phyloP scores from a whole-genome alignment of 2,888 invertebrate genomes.

The Cephalotes varians region DNA sequence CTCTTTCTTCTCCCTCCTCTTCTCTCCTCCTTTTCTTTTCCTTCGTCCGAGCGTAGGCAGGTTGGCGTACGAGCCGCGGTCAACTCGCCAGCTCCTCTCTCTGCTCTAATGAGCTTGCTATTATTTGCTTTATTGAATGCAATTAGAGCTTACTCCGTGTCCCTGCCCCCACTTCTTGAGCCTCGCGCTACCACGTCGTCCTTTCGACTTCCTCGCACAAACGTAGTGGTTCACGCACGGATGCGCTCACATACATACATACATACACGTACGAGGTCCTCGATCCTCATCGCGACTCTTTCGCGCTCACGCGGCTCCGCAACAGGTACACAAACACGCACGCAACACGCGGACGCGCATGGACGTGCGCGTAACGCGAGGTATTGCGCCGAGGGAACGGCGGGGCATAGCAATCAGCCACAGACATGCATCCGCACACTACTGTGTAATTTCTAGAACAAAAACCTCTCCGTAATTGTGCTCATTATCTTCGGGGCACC shows the following conservation, averaged over 20 bases:
- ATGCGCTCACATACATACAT: conserved; percentile 43
- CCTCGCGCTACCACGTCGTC: conserved; percentile 57
- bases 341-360: background rate
- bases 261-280: background rate
- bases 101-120: conserved; percentile 85
- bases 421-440: conserved; percentile 80
- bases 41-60: conserved; percentile 79
- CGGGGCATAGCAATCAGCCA: conserved; percentile 80
- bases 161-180: conserved; percentile 70
- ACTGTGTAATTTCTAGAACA: conserved; percentile 82
- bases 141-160: conserved; percentile 85
- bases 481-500: conserved; percentile 80
- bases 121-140: conserved; percentile 85
- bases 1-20: conserved; percentile 52
- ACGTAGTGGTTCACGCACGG: conserved; percentile 45
- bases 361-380: conserved; percentile 27
- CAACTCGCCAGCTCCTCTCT: conserved; percentile 81
- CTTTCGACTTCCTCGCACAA: conserved; percentile 45
- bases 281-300: conserved; percentile 10
- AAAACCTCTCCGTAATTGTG: conserved; percentile 82
- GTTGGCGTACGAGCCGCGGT: conserved; percentile 79
- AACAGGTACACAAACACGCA: conserved; percentile 18
- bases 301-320: conserved; percentile 22
- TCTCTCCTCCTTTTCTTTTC: conserved; percentile 65
- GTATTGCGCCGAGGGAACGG: conserved; percentile 67